phyloP scores from a whole-genome alignment of 2,888 invertebrate species.

The Bombylius discolor region DNA sequence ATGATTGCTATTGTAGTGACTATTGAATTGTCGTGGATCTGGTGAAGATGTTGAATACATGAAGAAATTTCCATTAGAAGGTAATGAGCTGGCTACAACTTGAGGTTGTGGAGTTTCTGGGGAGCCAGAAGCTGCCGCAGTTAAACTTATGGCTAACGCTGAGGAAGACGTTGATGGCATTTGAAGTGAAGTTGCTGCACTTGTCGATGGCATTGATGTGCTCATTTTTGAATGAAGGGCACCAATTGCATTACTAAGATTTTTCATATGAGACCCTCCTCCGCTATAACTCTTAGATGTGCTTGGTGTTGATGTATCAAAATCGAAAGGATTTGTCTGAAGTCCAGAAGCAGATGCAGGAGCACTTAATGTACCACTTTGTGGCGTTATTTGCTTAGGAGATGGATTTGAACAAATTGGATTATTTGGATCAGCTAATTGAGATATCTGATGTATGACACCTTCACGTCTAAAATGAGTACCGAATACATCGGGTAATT shows the following conservation, averaged over 20 bases:
- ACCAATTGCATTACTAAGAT: conserved; percentile 30
- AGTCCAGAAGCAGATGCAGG: conserved; percentile 30
- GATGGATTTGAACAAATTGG: conserved; percentile 43
- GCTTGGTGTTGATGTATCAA: conserved; percentile 21
- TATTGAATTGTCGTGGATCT: conserved; percentile 23
- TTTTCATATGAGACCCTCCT: conserved; percentile 22
- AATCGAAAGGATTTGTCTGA: conserved; percentile 31
- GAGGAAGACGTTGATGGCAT: conserved; percentile 15
- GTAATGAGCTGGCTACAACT: conserved; percentile 14
- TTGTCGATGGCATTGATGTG: conserved; percentile 19
- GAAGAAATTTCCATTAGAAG: conserved; percentile 18
- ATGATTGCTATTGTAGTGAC: conserved; percentile 18
- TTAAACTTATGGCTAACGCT: conserved; percentile 17
- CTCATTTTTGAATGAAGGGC: conserved; percentile 24
- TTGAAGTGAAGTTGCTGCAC: conserved; percentile 15
- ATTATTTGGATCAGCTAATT: conserved; percentile 55
- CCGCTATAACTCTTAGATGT: conserved; percentile 8
- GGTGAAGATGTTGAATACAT: conserved; percentile 16
- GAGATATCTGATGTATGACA: conserved; percentile 77
- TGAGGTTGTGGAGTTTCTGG: conserved; percentile 21
- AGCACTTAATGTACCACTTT: conserved; percentile 27
- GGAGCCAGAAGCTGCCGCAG: conserved; percentile 7
- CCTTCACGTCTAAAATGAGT: conserved; percentile 95
- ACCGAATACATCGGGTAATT: conserved; percentile 87
- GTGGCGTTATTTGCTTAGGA: conserved; percentile 38